Evolutionary conservation across 2,113 vertebrate species (phyloP), one percentile per base, ranked within the genome.

Genomic region (Suricata suricatta): DNA sequence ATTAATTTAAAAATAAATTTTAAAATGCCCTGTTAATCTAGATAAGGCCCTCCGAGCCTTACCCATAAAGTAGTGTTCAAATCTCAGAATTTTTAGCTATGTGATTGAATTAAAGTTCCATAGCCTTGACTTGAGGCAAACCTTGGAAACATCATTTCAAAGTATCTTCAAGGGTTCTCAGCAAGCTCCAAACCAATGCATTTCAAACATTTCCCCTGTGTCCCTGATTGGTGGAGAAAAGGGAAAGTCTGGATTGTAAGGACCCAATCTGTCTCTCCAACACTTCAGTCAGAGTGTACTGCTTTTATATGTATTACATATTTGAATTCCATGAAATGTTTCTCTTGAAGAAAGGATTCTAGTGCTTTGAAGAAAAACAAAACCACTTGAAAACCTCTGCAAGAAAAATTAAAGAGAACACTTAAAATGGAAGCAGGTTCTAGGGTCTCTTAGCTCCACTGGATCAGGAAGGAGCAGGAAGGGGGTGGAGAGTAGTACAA

Each of bases 91-190:
- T 69, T 96, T 94, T 92, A 76, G 60, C 76, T 76, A n/a, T 7
- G 6, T n/a, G n/a, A 2, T 71, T 90, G 29, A 90, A 90, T 96
- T 94, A 90, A 94, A 88, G 80, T 85, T 82, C 84, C 72, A 33
- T 38, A 95, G 52, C 50, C 38, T 86, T 95, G 57, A 80, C 74
- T 81, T 92, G 83, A 74, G 92, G 35, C 38, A 76, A 74, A 14
- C 38, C 21, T 90, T 25, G 14, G 29, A 83, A 95, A 96, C 50
- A 96, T 21, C 44, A 35, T 85, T 90, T 91, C 50, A 54, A 95
- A 96, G 47, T 60, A 80, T 86, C 71, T 96, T 93, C 66, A 96
- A 33, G 31, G 7, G 68, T 97, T 95, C 84, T 82, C n/a, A 38
- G 57, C 44, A 84, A 85, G 68, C 44, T 47, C 31, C 41, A 66